Conservation (phyloP, 1,140 invertebrate genomes). For the Lamellibrachia luymesi region DNA sequence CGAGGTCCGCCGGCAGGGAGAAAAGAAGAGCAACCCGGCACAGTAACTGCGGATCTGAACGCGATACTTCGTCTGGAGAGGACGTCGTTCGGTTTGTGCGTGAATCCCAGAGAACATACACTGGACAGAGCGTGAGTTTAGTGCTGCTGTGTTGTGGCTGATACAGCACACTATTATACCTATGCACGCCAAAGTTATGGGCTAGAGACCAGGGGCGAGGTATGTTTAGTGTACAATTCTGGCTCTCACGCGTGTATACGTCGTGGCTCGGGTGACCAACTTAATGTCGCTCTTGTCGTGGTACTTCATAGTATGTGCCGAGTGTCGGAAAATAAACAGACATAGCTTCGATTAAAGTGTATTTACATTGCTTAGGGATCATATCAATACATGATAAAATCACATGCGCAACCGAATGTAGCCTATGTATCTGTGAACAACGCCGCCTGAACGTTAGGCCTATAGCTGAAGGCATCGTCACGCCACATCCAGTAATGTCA, state of each 20-base stretch:
- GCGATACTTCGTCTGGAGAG: neutral
- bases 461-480: too few species aligned
- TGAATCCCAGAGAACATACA: neutral
- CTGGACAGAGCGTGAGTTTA: neutral
- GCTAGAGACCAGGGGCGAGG: neutral
- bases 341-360: neutral
- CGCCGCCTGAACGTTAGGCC: neutral
- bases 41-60: neutral
- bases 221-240: neutral
- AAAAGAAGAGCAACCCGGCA: neutral
- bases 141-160: neutral
- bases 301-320: neutral
- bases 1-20: neutral
- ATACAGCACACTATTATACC: neutral
- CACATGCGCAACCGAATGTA: neutral
- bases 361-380: neutral
- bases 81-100: neutral
- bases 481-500: neutral
- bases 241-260: neutral
- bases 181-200: neutral
- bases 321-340: neutral
- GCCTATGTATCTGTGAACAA: neutral
- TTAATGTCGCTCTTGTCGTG: neutral
- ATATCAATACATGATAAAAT: neutral
- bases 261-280: neutral